Percentiles rank a stretch among this genome's conserved stretches.
phyloP scores from a whole-genome alignment of 2,113 vertebrate genomes.

The Chlorocebus sabaeus region DNA sequence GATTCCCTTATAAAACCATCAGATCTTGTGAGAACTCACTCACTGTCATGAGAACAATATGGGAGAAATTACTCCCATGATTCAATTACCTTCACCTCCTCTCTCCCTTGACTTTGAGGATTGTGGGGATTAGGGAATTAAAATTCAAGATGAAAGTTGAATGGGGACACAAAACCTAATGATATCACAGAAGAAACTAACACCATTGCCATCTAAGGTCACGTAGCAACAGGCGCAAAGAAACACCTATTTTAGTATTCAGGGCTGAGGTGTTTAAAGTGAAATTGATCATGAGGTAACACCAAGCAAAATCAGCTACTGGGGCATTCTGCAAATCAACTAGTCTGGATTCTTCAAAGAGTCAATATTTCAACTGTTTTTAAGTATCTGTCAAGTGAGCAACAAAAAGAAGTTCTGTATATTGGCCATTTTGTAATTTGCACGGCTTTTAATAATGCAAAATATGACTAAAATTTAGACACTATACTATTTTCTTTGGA shows the following conservation, averaged over 20 bases:
- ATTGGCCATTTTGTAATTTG: neutral
- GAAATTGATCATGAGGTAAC: neutral
- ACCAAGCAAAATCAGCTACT: neutral
- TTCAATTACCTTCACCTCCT: too few relatives aligned
- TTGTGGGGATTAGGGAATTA: too few relatives aligned
- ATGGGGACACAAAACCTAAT: too few relatives aligned
- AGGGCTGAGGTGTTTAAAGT: neutral
- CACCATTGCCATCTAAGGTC: neutral
- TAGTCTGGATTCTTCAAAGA: neutral
- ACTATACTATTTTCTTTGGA: neutral
- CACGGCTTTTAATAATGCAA: neutral
- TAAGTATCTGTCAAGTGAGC: neutral
- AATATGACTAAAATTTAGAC: neutral
- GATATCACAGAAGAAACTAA: neutral
- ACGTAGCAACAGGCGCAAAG: neutral
- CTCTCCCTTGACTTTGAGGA: too few relatives aligned
- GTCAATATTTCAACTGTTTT: neutral
- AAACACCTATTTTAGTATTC: neutral
- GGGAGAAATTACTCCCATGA: too few relatives aligned
- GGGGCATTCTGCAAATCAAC: neutral
- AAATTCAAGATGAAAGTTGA: too few relatives aligned
- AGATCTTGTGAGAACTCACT: too few relatives aligned
- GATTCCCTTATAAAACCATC: too few relatives aligned
- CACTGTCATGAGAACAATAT: too few relatives aligned
- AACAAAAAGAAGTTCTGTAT: neutral